Percentiles rank a stretch among this genome's conserved stretches.
These are phyloP conservation scores for Mionectes olivaceus DNA, from an alignment of 2,797 vertebrate genomes.

Conservation along the genomic window DNA sequence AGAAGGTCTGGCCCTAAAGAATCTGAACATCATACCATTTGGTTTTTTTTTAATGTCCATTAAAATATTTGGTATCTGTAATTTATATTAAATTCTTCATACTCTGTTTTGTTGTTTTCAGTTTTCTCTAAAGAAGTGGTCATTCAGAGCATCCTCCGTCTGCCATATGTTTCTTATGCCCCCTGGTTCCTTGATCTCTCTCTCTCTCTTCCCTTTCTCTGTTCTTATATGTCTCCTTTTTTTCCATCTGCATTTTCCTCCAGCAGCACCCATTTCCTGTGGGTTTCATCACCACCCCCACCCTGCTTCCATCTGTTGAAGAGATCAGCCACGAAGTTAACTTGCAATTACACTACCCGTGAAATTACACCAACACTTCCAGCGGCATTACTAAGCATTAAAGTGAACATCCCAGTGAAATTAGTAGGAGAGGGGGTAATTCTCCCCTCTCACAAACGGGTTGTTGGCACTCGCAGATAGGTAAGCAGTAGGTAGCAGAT, in stretches of 20 bases:
- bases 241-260: constrained; percentile 66
- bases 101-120: accelerated
- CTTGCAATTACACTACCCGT: constrained; percentile 51
- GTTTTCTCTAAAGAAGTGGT: background rate
- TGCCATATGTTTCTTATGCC: background rate
- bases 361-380: constrained; percentile 45
- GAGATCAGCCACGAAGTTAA: constrained; percentile 64
- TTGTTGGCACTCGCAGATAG: background rate
- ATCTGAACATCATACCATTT: background rate
- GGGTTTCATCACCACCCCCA: constrained; percentile 73
- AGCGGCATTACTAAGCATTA: constrained; percentile 30
- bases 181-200: background rate
- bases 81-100: background rate
- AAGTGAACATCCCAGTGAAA: background rate
- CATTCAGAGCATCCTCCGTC: background rate
- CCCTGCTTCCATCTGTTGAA: constrained; percentile 70
- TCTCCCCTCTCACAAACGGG: background rate
- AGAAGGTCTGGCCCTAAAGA: background rate
- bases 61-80: background rate
- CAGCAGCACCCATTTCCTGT: constrained; percentile 72
- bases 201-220: constrained; percentile 20
- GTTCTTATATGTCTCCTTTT: constrained; percentile 46
- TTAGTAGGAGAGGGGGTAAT: background rate
- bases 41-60: background rate
- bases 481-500: background rate